A percentile compares a stretch with the other conserved stretches of the same genome.
These are phyloP conservation scores for Hippolais icterina DNA, from an alignment of 2,113 vertebrate genomes.

Conservation along the genomic window DNA sequence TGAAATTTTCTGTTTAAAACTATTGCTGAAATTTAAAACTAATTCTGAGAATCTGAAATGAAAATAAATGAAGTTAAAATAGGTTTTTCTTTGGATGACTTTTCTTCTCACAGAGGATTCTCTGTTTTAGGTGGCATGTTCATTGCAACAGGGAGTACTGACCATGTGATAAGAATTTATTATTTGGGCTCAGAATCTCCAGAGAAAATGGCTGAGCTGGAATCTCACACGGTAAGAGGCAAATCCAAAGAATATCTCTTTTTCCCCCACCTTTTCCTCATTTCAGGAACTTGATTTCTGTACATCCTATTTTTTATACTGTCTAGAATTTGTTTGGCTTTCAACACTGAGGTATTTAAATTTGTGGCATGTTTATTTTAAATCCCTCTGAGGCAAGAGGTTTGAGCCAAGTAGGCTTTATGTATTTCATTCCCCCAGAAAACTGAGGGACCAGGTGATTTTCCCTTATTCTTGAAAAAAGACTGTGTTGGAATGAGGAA, in stretches of 20 bases:
- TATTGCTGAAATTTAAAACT: not conserved
- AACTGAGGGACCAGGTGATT: not conserved
- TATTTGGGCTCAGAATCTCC: constrained; percentile 91
- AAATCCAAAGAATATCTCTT: not conserved
- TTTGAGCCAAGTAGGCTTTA: not conserved
- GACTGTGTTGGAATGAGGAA: not conserved
- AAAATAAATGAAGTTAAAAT: not conserved
- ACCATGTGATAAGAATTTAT: constrained; percentile 96
- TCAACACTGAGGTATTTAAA: not conserved
- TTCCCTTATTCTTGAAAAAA: not conserved
- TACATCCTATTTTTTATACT: not conserved
- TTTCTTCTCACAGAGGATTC: constrained; percentile 5
- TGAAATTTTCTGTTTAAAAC: not conserved
- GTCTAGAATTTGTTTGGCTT: not conserved
- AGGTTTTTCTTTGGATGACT: not conserved
- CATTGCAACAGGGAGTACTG: constrained; percentile 93
- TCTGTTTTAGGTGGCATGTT: constrained; percentile 91
- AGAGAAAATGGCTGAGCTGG: constrained; percentile 93
- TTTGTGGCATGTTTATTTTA: not conserved
- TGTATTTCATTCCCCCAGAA: not conserved
- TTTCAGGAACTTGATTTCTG: not conserved
- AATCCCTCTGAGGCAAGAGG: not conserved
- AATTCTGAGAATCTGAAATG: not conserved
- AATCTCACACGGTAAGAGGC: constrained; percentile 87
- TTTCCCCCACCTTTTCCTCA: not conserved